These are phyloP conservation scores for Chymomyza costata DNA, from an alignment of 1,140 invertebrate genomes.

Conservation along the genomic window DNA sequence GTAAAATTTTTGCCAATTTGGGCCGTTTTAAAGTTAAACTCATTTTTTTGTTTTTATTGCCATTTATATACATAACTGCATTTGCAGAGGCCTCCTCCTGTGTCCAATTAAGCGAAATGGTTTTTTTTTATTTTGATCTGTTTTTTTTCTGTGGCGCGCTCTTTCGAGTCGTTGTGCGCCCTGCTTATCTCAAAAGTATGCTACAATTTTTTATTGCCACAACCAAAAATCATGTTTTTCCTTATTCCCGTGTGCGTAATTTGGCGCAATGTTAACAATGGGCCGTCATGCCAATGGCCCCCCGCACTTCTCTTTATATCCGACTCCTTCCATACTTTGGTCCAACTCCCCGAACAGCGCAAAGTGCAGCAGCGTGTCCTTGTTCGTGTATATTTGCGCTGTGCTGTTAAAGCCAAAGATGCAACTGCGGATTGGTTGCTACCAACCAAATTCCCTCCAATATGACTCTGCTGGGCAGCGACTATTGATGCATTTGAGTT, in stretches of 20 bases:
- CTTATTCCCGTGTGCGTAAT: constrained; percentile 72
- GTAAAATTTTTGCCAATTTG: too few relatives aligned
- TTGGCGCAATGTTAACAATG: constrained; percentile 55
- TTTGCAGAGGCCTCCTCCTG: constrained; percentile 65
- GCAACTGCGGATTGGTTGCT: too few relatives aligned
- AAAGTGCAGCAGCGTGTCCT: too few relatives aligned
- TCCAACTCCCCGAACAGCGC: too few relatives aligned
- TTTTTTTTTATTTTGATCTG: constrained; percentile 57
- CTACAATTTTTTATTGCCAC: constrained; percentile 69
- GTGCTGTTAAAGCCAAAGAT: too few relatives aligned
- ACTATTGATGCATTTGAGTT: constrained; percentile 52
- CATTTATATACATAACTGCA: constrained; percentile 54
- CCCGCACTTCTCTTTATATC: too few relatives aligned
- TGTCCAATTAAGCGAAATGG: constrained; percentile 71
- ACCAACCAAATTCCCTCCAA: too few relatives aligned
- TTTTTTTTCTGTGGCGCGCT: constrained; percentile 3
- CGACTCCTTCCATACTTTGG: too few relatives aligned
- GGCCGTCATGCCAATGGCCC: too few relatives aligned
- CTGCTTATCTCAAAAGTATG: constrained; percentile 45
- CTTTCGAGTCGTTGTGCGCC: constrained; percentile 6
- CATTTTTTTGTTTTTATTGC: constrained; percentile 24
- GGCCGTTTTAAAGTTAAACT: too few relatives aligned
- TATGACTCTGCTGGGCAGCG: too few relatives aligned
- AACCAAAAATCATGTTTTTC: constrained; percentile 73
- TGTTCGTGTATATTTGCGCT: too few relatives aligned